Evolutionary conservation across 1,140 invertebrate species (phyloP), one percentile per base, ranked within the genome.

Genomic region (Cylas formicarius): DNA sequence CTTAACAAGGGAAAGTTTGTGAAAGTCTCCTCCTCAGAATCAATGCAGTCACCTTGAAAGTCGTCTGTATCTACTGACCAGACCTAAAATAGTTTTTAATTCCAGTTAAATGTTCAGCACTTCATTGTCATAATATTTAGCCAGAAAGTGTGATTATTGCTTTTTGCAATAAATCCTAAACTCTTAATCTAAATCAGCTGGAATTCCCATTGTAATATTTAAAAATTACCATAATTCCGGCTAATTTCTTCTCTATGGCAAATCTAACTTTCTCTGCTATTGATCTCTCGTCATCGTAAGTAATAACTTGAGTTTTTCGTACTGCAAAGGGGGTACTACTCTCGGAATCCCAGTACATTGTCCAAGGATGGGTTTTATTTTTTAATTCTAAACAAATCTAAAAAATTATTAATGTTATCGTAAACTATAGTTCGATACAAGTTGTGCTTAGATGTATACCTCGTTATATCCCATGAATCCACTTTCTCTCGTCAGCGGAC

Each of bases 391-490:
- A 46, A 48, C 80, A 82, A 18, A 82, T 79, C 78, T 80, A 58
- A 4, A 56, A 48, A 51, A 40, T 54, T 42, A 46, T 28, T 28
- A 9, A 21, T 10, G 10, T 18, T 22, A 40, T n/a, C n/a, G n/a
- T n/a, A n/a, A n/a, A n/a, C n/a, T n/a, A n/a, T n/a, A 24, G 11
- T 17, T 23, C 19, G 20, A 11, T 21, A 17, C 27, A 21, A 22
- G 22, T 31, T 17, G 19, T 28, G 2, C 18, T 11, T 29, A 39
- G 1, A 21, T 29, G 27, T n/a, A 17, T 49, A 58, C 58, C 71
- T 92, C 88, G 66, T 92, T 91, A 58, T 90, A 94, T 11, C 88
- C 86, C 62, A 91, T 75, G 51, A 89, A 88, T 1, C 90, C 90
- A 55, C 78, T 73, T 63, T 90, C 81, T n/a, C 72, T 69, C 0